Conservation (phyloP, 2,113 vertebrate species). For the Stegostoma tigrinum region DNA sequence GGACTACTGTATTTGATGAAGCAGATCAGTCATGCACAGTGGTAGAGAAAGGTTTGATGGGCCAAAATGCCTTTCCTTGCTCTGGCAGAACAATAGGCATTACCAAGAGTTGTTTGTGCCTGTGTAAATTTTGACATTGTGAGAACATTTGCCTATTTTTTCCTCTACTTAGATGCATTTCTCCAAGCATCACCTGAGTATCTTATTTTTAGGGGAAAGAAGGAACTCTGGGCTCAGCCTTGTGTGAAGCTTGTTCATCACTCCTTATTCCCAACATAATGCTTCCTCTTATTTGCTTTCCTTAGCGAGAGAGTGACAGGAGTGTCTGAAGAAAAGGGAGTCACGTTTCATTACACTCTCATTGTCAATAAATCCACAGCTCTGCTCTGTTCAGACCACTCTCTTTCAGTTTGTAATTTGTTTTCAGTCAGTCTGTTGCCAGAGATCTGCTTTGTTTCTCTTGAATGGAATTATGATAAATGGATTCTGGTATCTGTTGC, state of each 20-base stretch:
- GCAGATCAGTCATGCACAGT: not conserved
- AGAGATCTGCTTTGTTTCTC: constrained; percentile 25
- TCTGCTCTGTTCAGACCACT: not conserved
- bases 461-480: constrained; percentile 36
- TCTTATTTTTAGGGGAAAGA: not conserved
- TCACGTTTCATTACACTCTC: constrained; percentile 35
- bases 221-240: not conserved
- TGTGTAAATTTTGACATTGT: not conserved
- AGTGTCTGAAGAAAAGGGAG: not conserved
- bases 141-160: not conserved
- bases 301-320: constrained; percentile 18
- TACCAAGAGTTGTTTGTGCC: not conserved
- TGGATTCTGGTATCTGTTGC: constrained; percentile 32
- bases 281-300: constrained; percentile 31
- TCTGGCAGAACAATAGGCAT: not conserved
- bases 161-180: not conserved
- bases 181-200: not conserved
- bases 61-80: not conserved
- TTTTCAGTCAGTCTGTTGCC: constrained; percentile 33
- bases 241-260: not conserved
- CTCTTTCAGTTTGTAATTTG: constrained; percentile 32
- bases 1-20: not conserved
- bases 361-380: constrained; percentile 18
- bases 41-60: not conserved
- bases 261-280: not conserved